Percentiles rank a stretch among this genome's conserved stretches.
phyloP scores from a whole-genome alignment of 2,888 invertebrate genomes.

The Dicycla oo region DNA sequence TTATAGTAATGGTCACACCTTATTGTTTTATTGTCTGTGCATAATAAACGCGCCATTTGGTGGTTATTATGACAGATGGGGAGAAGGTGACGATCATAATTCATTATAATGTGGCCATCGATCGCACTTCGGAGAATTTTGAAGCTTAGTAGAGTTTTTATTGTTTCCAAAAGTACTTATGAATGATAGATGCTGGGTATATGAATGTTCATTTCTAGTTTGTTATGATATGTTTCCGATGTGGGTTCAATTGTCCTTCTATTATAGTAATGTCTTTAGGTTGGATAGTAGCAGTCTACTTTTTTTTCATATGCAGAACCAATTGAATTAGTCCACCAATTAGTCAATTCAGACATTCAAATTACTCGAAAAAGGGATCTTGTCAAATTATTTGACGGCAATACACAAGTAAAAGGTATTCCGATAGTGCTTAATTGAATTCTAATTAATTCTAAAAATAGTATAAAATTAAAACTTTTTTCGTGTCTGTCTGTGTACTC shows the following conservation, averaged over 20 bases:
- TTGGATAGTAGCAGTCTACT: not conserved
- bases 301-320: not conserved
- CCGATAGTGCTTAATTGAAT: not conserved
- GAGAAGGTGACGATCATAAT: slow-evolving; percentile 69
- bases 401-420: not conserved
- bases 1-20: slow-evolving; percentile 68
- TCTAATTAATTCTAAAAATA: not conserved
- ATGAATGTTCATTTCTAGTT: slow-evolving; percentile 38
- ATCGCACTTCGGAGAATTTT: slow-evolving; percentile 62
- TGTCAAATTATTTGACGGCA: not conserved
- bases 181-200: slow-evolving; percentile 43
- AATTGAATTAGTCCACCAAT: not conserved
- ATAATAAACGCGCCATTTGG: slow-evolving; percentile 73
- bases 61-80: slow-evolving; percentile 74
- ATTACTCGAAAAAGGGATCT: not conserved
- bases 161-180: slow-evolving; percentile 57
- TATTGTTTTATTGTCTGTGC: slow-evolving; percentile 77
- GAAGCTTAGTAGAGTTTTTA: slow-evolving; percentile 58
- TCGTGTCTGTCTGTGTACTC: not conserved
- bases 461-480: not conserved
- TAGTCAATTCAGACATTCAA: not conserved
- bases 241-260: slow-evolving; percentile 15
- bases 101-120: slow-evolving; percentile 71
- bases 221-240: slow-evolving; percentile 19
- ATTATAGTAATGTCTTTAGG: not conserved